These are phyloP conservation scores for Drosophila neutralis DNA, from an alignment of 2,888 invertebrate species.

Conservation along the genomic window DNA sequence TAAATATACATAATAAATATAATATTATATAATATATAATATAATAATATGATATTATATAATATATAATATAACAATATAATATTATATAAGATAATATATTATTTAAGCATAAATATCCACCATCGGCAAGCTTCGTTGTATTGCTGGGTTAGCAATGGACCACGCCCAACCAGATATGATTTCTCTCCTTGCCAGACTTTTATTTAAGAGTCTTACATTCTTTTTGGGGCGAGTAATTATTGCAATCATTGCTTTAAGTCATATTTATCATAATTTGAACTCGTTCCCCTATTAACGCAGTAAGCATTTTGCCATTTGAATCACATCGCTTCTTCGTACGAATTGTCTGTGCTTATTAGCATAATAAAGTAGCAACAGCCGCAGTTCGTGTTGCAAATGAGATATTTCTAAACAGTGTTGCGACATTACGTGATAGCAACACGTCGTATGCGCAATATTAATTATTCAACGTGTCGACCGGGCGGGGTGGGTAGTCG, in stretches of 20 bases:
- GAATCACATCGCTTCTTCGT: slow-evolving; percentile 1
- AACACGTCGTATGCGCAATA: slow-evolving; percentile 76
- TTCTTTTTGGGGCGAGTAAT: neutral
- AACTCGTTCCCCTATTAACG: neutral
- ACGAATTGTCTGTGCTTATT: slow-evolving; percentile 45
- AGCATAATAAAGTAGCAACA: slow-evolving; percentile 53
- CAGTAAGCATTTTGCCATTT: slow-evolving; percentile 7
- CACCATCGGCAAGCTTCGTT: neutral
- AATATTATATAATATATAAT: too few species aligned
- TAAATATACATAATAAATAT: too few species aligned
- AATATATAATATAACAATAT: too few species aligned
- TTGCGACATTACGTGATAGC: slow-evolving; percentile 52
- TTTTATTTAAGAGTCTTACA: neutral
- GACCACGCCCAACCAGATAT: too few species aligned
- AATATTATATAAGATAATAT: too few species aligned
- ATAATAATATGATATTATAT: too few species aligned
- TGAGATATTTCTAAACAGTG: slow-evolving; percentile 19
- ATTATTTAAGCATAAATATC: neutral
- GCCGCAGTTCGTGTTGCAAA: slow-evolving; percentile 14
- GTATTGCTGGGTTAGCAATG: neutral
- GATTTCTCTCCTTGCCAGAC: neutral
- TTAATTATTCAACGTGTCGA: slow-evolving; percentile 64
- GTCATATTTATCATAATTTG: neutral
- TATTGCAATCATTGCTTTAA: neutral
- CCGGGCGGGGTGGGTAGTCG: slow-evolving; percentile 8